phyloP scores from a whole-genome alignment of 2,888 invertebrate genomes.

The Drosophila nigritarsus region DNA sequence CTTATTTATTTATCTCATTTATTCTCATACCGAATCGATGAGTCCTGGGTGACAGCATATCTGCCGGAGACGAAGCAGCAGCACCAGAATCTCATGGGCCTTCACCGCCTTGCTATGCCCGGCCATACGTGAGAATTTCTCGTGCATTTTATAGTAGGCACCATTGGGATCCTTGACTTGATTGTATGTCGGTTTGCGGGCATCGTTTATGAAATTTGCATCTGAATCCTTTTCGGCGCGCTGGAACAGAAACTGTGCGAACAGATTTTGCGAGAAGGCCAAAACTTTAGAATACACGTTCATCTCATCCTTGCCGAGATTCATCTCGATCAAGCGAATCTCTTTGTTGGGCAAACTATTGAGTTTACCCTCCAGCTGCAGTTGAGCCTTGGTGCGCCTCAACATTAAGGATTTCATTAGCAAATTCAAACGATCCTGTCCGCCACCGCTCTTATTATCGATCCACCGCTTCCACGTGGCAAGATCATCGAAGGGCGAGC shows the following conservation, averaged over 20 bases:
- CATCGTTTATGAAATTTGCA: slow-evolving; percentile 76
- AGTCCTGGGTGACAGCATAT: slow-evolving; percentile 95
- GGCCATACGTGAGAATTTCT: slow-evolving; percentile 87
- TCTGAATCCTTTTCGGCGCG: slow-evolving; percentile 88
- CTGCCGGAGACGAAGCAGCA: slow-evolving; percentile 94
- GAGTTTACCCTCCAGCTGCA: slow-evolving; percentile 88
- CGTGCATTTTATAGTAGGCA: slow-evolving; percentile 88
- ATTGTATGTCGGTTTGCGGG: slow-evolving; percentile 75
- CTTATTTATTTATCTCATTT: too few species aligned
- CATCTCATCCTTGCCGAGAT: slow-evolving; percentile 89
- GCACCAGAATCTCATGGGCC: slow-evolving; percentile 91
- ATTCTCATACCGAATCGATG: slow-evolving; percentile 87
- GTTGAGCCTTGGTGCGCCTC: slow-evolving; percentile 93
- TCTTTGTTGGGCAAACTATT: slow-evolving; percentile 88
- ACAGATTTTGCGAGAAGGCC: slow-evolving; percentile 90
- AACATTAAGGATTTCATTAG: slow-evolving; percentile 94
- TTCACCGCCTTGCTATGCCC: slow-evolving; percentile 87
- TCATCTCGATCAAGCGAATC: slow-evolving; percentile 87
- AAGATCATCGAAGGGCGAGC: slow-evolving; percentile 95
- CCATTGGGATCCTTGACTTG: slow-evolving; percentile 84
- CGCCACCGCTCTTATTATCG: slow-evolving; percentile 92
- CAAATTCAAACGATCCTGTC: slow-evolving; percentile 92
- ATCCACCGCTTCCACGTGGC: slow-evolving; percentile 96
- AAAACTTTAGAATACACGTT: slow-evolving; percentile 91
- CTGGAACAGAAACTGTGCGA: slow-evolving; percentile 91